These are phyloP conservation scores for Brachyalestes nurse DNA, from an alignment of 2,797 vertebrate species.

Conservation along the genomic window DNA sequence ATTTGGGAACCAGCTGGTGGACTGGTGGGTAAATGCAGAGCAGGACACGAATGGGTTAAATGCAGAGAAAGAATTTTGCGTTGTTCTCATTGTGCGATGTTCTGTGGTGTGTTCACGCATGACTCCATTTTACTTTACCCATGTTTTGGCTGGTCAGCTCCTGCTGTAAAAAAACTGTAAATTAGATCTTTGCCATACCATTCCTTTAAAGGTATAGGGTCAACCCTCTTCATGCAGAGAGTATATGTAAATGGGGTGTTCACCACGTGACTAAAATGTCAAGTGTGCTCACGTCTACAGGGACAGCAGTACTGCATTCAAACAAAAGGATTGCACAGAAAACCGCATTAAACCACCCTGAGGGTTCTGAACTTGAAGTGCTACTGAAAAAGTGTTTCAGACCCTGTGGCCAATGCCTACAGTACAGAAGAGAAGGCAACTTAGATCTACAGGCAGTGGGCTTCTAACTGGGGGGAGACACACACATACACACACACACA, in stretches of 20 bases:
- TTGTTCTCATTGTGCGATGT: too few relatives aligned
- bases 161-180: too few relatives aligned
- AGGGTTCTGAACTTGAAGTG: conserved; percentile 53
- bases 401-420: conserved; percentile 52
- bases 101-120: too few relatives aligned
- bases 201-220: not conserved
- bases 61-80: too few relatives aligned
- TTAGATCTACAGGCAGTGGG: conserved; percentile 40
- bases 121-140: too few relatives aligned
- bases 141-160: too few relatives aligned
- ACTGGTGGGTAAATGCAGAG: too few relatives aligned
- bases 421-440: conserved; percentile 60
- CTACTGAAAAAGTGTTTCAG: conserved; percentile 53
- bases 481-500: too few relatives aligned
- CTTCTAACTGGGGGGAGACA: not conserved
- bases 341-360: conserved; percentile 46
- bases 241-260: not conserved
- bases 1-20: too few relatives aligned
- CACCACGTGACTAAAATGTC: not conserved
- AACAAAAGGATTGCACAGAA: conserved; percentile 58
- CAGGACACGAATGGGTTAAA: too few relatives aligned
- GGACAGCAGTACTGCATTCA: conserved; percentile 40
- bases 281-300: conserved; percentile 31
- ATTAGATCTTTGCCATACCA: too few relatives aligned
- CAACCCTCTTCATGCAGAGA: not conserved